These are phyloP conservation scores for Caenorhabditis wallacei DNA, from an alignment of 2,888 invertebrate genomes.

Conservation along the genomic window DNA sequence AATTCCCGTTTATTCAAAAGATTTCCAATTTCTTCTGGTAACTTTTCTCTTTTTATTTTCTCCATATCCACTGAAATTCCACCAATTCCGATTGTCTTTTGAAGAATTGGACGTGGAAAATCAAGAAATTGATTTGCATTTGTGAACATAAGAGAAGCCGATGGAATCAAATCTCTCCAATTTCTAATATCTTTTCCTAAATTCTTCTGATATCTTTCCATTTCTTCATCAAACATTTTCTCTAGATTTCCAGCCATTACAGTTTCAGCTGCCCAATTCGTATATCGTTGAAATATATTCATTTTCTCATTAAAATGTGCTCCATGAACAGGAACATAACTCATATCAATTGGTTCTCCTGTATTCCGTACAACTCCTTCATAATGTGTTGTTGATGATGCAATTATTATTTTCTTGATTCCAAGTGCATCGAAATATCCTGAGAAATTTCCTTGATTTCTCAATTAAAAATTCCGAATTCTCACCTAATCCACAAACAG, in stretches of 20 bases:
- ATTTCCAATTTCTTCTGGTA: conserved; percentile 14
- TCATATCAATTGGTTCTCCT: conserved; percentile 43
- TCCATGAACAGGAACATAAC: conserved; percentile 52
- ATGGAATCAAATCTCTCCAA: conserved; percentile 47
- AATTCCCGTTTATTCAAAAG: conserved; percentile 14
- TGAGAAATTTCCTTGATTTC: not conserved
- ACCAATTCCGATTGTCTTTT: conserved; percentile 65
- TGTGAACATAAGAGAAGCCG: conserved; percentile 51
- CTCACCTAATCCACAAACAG: conserved; percentile 43
- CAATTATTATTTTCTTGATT: conserved; percentile 42
- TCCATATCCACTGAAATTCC: conserved; percentile 52
- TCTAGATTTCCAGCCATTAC: conserved; percentile 44
- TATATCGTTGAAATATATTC: conserved; percentile 37
- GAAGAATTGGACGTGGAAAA: conserved; percentile 63
- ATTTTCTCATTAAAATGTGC: conserved; percentile 53
- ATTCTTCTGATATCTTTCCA: conserved; percentile 8
- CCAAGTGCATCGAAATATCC: conserved; percentile 44
- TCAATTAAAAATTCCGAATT: not conserved
- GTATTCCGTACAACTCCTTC: conserved; percentile 29
- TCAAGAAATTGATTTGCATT: conserved; percentile 69
- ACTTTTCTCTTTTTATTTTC: conserved; percentile 30
- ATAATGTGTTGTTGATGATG: conserved; percentile 39
- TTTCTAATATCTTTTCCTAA: not conserved
- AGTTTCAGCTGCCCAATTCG: conserved; percentile 24
- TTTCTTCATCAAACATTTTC: conserved; percentile 33